Evolutionary conservation across 2,113 vertebrate species (phyloP).

Genomic region (Rhegmatorhina hoffmannsi): DNA sequence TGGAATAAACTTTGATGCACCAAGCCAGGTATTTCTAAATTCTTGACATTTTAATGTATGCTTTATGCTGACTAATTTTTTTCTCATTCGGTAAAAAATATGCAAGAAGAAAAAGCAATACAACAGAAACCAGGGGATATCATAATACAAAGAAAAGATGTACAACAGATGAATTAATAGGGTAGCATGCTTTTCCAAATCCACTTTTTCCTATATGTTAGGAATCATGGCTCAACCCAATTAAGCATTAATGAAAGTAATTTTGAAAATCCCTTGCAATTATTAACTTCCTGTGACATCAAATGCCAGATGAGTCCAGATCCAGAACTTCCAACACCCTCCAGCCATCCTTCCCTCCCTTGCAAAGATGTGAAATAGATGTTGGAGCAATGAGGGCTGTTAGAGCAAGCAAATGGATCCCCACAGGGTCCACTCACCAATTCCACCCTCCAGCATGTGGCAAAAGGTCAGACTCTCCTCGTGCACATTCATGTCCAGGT

Average conservation of each 20-base stretch:
- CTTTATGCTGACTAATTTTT: not conserved
- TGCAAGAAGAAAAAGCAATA: not conserved
- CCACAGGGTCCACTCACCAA: not conserved
- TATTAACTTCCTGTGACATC: not conserved
- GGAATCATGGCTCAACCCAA: not conserved
- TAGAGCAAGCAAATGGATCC: not conserved
- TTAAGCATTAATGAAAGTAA: not conserved
- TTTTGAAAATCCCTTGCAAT: not conserved
- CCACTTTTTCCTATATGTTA: not conserved
- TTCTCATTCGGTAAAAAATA: not conserved
- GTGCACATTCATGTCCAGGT: rapidly evolving
- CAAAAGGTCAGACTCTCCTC: not conserved
- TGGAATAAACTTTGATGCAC: not conserved
- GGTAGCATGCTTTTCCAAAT: not conserved
- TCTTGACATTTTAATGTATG: not conserved
- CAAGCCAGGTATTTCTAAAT: not conserved
- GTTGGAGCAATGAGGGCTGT: not conserved
- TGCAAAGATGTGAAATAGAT: rapidly evolving
- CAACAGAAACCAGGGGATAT: not conserved
- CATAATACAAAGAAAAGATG: not conserved
- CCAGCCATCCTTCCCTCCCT: not conserved
- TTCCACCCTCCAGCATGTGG: not conserved
- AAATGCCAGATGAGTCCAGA: not conserved
- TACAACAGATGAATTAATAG: not conserved
- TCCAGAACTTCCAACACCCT: rapidly evolving